Base-by-base conservation (phyloP, 1,140 invertebrate genomes). In the Drosophila arawakana region DNA sequence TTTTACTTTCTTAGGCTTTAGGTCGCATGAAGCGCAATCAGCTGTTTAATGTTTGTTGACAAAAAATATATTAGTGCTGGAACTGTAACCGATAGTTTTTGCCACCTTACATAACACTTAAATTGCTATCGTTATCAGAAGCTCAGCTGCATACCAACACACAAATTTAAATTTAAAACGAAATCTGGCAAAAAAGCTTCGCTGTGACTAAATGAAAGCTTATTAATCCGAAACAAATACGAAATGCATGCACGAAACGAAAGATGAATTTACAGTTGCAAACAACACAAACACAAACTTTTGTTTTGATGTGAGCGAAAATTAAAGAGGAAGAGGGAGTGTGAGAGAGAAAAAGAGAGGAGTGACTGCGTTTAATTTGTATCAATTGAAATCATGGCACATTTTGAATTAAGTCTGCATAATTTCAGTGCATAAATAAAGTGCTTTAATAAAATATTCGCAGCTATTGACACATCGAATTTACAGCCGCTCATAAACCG, bases 301-400 rank as follows among this genome's bases (percentile, higher is more conserved):
- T 6, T 63, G 47, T 25, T 54, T 34, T 47, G 54, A 60, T 63
- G 35, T 39, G 15, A 63, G 30, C 10, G 47, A 57, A 37, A 30
- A 30, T 2, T 4, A 30, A 30, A 30, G 25, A 30, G 25, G 1
- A 0, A 30, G 25, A 21, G 18, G 1, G 18, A 21, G 18, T 1
- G 18, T 1, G 1, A 21, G 18, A 21, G 1, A 21, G 18, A 21
- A 1, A 21, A 1, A 30, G 25, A 35, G 47, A 57, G 46, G 9
- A 3, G 54, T 52, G 70, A 86, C 80, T 80, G 73, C 46, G 43
- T 57, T 80, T 65, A 75, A 83, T 78, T 88, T 78, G 10, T 18
- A 57, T 76, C 57, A 73, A 63, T 79, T 58, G 54, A 47, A 71
- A 59, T 74, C 13, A 62, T 58, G 43, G 9, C 18, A 49, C 35